Conservation (phyloP, 2,888 invertebrate species). For the Blastobasis adustella region DNA sequence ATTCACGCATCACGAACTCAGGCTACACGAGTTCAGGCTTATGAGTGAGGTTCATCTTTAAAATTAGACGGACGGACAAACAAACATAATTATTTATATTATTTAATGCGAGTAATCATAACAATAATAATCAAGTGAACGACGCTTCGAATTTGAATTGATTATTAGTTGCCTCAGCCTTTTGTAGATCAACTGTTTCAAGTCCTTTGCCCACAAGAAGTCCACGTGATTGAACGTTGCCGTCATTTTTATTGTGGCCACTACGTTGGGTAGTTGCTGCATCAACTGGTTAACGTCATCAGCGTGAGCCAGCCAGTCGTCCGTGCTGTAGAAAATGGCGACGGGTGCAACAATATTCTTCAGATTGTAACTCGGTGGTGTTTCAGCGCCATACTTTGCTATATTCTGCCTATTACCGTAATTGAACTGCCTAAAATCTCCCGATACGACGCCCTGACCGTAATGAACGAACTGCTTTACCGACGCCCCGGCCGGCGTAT, state of each 20-base stretch:
- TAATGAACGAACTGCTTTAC: conserved; percentile 47
- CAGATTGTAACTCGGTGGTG: conserved; percentile 43
- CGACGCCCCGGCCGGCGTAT: conserved; percentile 52
- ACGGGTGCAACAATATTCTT: conserved; percentile 39
- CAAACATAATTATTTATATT: too few species aligned
- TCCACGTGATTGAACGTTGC: neutral
- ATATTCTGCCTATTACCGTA: conserved; percentile 36
- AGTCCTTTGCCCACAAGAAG: neutral
- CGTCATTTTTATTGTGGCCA: conserved; percentile 12
- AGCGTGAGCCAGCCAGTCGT: conserved; percentile 48
- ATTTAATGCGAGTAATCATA: too few species aligned
- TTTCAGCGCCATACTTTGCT: conserved; percentile 28
- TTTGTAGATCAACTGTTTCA: neutral
- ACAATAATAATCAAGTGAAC: too few species aligned
- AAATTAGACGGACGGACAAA: too few species aligned
- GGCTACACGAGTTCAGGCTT: too few species aligned
- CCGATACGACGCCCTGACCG: conserved; percentile 42
- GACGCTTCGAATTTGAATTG: too few species aligned
- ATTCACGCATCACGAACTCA: too few species aligned
- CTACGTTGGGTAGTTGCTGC: conserved; percentile 34
- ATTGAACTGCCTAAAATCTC: conserved; percentile 47
- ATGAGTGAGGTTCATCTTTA: too few species aligned
- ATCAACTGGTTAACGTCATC: conserved; percentile 34
- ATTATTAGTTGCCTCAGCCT: too few species aligned
- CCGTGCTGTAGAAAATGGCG: conserved; percentile 43